Base-by-base conservation (phyloP, 2,888 invertebrate genomes). In the Drosophila bunnanda region DNA sequence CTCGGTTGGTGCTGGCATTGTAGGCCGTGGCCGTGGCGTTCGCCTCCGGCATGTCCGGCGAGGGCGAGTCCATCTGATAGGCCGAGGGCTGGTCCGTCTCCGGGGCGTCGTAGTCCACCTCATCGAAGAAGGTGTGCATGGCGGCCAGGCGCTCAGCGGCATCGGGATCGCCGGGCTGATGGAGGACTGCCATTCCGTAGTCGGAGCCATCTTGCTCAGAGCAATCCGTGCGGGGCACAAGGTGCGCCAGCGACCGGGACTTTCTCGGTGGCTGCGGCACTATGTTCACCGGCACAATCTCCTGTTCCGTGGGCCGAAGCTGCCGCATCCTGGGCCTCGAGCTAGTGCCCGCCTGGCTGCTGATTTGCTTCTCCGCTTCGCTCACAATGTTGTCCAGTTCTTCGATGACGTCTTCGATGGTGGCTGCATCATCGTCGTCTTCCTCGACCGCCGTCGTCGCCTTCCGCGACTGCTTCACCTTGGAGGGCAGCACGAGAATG, bases 361-460 rank as follows among this genome's bases (percentile, higher is more conserved):
- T 85, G 12, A 92, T 91, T 91, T 96, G 95, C 0, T 96, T 95
- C 92, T 97, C 96, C 0, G 96, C 97, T 83, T 97, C 96, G 89
- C 96, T 97, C 1, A 97, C 96, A 73, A 97, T 97, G 83, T 96
- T 97, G 76, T 96, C 94, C 39, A 97, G 92, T 91, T 97, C 97
- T 91, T 96, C 96, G 87, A 97, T 97, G 2, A 97, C 97, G 92
- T 97, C 97, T 83, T 97, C 97, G 73, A 97, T 97, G 3, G 97
- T 97, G 0, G 96, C 96, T 0, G 96, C 96, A 92, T 96, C 68
- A 2, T 82, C 82, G 17, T 88, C 83, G 0, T 81, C 77, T 13
- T 52, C 67, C 43, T 75, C 60, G 0, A 59, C 53, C 15, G 34
- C 38, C 15, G 66, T 4, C 4, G 44, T 8, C 9, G 44, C 7